Base-by-base conservation (phyloP, 2,797 vertebrate species). In the Clarias platycephalus region DNA sequence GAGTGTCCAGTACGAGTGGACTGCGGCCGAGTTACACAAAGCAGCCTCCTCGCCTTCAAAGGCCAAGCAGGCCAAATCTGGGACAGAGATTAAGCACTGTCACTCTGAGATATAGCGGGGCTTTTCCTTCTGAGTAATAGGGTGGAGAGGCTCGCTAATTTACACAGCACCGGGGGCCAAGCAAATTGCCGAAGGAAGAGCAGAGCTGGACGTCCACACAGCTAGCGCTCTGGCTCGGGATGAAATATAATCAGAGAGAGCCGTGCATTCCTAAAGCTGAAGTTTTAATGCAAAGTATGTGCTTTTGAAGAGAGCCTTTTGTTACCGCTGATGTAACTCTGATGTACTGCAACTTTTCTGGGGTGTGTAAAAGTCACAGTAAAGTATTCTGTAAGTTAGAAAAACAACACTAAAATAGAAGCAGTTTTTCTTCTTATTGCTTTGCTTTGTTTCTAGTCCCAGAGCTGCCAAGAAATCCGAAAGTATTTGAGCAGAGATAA, bases 401-500 rank as follows among this genome's bases (percentile, higher is more conserved):
- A 82, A 83, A 64, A 79, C 66, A 70, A 55, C 16, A 66, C 28
- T 49, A 15, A 63, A 77, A 78, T 74, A 84, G 74, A 81, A 55
- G 34, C 53, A 57, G 13, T 55, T n/a, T 77, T n/a, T 64, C 31
- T 64, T 66, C 66, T n/a, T 71, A 44, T 60, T 63, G 10, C 57
- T n/a, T 24, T 49, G 53, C 88, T 89, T 84, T 91, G 64, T 74
- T 87, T 87, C 79, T 44, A 83, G 83, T 12, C 81, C 89, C 89
- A 79, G 83, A 83, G 83, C 86, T 87, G 91, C 90, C 83, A 76
- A 93, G 90, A 91, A 94, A 94, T 93, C 92, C 84, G 78, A 86
- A 93, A 88, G 91, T 93, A 94, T 94, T 91, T 90, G 88, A 88
- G 57, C 20, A 71, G 87, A 92, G 93, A 95, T 94, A 93, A 92